Base-by-base conservation (phyloP, 2,888 invertebrate species). In the Oxyteleia sp. region DNA sequence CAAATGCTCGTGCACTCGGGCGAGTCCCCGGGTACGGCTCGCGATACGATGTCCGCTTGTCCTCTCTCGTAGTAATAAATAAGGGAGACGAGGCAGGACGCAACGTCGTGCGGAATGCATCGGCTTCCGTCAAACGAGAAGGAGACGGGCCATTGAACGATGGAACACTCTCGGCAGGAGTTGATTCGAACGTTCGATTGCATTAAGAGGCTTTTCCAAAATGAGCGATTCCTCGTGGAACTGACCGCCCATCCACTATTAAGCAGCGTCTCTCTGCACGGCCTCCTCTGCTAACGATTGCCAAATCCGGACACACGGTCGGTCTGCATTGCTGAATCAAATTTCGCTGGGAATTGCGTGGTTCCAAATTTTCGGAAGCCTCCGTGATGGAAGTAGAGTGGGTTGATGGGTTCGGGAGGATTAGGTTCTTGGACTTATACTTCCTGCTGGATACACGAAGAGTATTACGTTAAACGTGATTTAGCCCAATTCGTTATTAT, bases 51-150 rank as follows among this genome's bases (percentile, higher is more conserved):
- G n/a, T n/a, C n/a, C n/a, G n/a, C n/a, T n/a, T n/a, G n/a, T n/a
- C n/a, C n/a, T n/a, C n/a, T n/a, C n/a, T n/a, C n/a, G n/a, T n/a
- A n/a, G n/a, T n/a, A n/a, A n/a, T n/a, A n/a, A n/a, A n/a, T n/a
- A n/a, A n/a, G n/a, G n/a, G n/a, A n/a, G n/a, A n/a, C n/a, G n/a
- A n/a, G n/a, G n/a, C n/a, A n/a, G n/a, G n/a, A 90, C 90, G 91
- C 89, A 88, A 90, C 90, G 91, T 91, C 90, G 88, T 89, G 88
- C 88, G 90, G 91, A 91, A 91, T 91, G 91, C 91, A 91, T 90
- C 91, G 91, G 91, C 91, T 91, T 91, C 61, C 90, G 91, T 91
- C 91, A 91, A 91, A 91, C 91, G 90, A 87, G 80, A 81, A 79
- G 64, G 16, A 72, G 84, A 84, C 80, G 83, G 84, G 76, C 84